These are phyloP conservation scores for Onchidella celtica DNA, from an alignment of 2,888 invertebrate species.

Conservation along the genomic window DNA sequence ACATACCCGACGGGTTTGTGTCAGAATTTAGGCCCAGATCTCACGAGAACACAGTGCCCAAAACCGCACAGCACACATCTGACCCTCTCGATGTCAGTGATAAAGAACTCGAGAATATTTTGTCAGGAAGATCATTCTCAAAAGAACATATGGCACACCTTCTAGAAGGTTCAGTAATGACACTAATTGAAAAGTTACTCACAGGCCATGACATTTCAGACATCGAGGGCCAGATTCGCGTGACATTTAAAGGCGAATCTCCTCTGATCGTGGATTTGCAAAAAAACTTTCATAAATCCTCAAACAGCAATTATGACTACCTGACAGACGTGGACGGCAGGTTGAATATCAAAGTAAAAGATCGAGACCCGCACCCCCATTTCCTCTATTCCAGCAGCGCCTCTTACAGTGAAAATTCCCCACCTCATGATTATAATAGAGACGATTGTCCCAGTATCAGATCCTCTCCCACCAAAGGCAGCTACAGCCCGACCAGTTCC, in stretches of 20 bases:
- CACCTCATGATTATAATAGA: not conserved
- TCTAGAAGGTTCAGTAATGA: constrained; percentile 1
- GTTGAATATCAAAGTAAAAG: constrained; percentile 24
- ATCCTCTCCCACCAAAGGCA: not conserved
- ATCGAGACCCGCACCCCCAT: not conserved
- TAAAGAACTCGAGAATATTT: constrained; percentile 3
- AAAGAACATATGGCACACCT: constrained; percentile 17
- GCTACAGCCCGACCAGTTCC: not conserved
- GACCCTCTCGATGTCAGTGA: not conserved
- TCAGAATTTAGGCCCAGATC: constrained; percentile 22
- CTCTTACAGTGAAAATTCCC: not conserved
- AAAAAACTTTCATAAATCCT: not conserved
- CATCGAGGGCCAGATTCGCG: constrained; percentile 20
- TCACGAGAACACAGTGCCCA: not conserved
- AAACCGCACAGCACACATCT: not conserved
- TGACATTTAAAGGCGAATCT: not conserved
- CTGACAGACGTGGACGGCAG: not conserved
- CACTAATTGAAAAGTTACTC: constrained; percentile 30
- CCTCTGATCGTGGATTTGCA: constrained; percentile 9
- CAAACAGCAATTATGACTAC: not conserved
- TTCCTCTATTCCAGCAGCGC: not conserved
- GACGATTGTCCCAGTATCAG: not conserved
- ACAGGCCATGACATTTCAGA: not conserved
- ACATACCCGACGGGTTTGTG: constrained; percentile 21
- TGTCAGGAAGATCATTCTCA: constrained; percentile 15